Evolutionary conservation across 2,888 invertebrate species (phyloP).

Genomic region (Hymenopus coronatus): DNA sequence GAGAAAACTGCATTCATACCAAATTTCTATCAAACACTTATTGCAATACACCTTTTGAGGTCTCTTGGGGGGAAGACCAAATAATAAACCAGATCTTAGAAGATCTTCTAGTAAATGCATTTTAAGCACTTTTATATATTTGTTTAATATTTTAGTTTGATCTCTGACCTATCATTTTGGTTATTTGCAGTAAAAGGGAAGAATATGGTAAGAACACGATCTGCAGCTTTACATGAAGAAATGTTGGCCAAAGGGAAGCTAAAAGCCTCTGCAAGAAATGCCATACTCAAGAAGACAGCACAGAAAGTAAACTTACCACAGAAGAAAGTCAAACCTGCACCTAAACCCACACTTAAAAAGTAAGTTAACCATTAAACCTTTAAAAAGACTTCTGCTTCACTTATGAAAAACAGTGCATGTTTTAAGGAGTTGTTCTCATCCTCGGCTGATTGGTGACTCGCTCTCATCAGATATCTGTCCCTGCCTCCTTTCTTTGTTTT

Average conservation of each 20-base stretch:
- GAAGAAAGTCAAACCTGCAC: slow-evolving; percentile 34
- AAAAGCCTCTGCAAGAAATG: background rate
- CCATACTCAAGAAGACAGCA: slow-evolving; percentile 26
- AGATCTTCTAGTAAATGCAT: no score
- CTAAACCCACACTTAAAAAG: background rate
- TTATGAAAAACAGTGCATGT: background rate
- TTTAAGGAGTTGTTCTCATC: no score
- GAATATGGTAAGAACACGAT: slow-evolving; percentile 51
- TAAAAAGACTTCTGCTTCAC: no score
- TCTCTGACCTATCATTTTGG: background rate
- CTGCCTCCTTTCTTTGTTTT: no score
- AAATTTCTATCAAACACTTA: no score
- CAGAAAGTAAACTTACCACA: slow-evolving; percentile 37
- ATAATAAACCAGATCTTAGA: no score
- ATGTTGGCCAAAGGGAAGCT: slow-evolving; percentile 29
- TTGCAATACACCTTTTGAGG: no score
- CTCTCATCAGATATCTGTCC: no score
- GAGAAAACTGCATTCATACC: no score
- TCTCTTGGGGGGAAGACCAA: no score
- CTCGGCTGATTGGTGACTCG: no score
- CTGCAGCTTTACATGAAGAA: slow-evolving; percentile 47
- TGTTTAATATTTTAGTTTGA: background rate
- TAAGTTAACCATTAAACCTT: background rate
- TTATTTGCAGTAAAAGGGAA: slow-evolving; percentile 36
- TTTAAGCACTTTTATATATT: background rate